phyloP scores from a whole-genome alignment of 2,113 vertebrate species.

The Lanius ludovicianus region DNA sequence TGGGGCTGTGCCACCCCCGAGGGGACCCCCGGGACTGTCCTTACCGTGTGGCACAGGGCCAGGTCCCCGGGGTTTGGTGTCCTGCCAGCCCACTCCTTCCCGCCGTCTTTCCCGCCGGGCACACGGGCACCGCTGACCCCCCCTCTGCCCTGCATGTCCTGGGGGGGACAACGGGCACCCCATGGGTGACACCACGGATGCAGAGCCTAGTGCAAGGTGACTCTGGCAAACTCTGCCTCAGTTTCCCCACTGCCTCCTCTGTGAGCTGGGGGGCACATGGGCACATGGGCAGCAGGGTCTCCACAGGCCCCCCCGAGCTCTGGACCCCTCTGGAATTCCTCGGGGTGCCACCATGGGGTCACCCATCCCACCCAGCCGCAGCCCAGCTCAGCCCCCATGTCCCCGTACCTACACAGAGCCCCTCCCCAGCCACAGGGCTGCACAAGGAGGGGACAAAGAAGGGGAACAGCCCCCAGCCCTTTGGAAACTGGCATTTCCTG shows the following conservation, averaged over 20 bases:
- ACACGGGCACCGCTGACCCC: too few relatives aligned
- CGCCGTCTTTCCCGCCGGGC: background rate
- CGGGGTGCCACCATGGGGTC: background rate
- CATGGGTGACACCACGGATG: background rate
- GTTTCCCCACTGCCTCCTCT: background rate
- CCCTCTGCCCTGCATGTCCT: rapidly evolving
- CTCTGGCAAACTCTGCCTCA: background rate
- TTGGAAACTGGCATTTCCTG: rapidly evolving
- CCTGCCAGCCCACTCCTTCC: background rate
- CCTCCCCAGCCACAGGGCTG: background rate
- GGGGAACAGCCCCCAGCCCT: background rate
- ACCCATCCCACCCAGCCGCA: background rate
- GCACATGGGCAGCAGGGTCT: rapidly evolving
- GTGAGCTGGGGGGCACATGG: rapidly evolving
- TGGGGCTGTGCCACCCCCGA: background rate
- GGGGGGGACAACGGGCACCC: background rate
- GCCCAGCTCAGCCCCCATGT: rapidly evolving
- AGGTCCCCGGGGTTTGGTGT: background rate
- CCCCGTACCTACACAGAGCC: rapidly evolving
- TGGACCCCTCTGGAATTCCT: rapidly evolving
- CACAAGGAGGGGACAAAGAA: background rate
- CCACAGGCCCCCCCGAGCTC: background rate
- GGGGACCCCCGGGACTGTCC: background rate
- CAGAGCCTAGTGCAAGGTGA: rapidly evolving
- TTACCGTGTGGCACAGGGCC: background rate